Conservation (phyloP, 1,140 invertebrate genomes). For the Drosophila navojoa region DNA sequence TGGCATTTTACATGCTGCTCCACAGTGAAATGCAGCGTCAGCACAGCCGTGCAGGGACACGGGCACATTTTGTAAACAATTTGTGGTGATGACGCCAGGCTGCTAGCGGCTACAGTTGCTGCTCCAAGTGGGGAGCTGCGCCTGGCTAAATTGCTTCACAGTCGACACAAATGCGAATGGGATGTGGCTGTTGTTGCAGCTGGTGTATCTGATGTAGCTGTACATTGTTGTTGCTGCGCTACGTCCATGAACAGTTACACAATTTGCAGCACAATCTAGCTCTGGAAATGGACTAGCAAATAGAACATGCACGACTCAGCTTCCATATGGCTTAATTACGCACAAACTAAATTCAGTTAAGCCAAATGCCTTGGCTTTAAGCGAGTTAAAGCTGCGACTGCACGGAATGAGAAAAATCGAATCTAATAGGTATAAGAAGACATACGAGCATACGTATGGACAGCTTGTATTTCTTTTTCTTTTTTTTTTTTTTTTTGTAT, state of each 20-base stretch:
- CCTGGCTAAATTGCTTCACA: conserved; percentile 60
- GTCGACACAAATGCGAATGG: conserved; percentile 42
- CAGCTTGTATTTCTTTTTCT: conserved; percentile 8
- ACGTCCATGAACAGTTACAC: conserved; percentile 45
- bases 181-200: conserved; percentile 2
- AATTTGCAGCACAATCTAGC: conserved; percentile 63
- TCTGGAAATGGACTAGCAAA: conserved; percentile 28
- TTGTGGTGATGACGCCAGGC: conserved; percentile 31
- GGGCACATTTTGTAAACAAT: conserved; percentile 31
- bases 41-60: conserved; percentile 6
- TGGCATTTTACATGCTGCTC: conserved; percentile 3
- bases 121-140: conserved; percentile 30
- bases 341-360: conserved; percentile 1
- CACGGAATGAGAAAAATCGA: conserved; percentile 18
- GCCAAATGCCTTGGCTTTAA: conserved; percentile 2
- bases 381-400: conserved; percentile 17
- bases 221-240: conserved; percentile 3
- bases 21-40: conserved; percentile 24
- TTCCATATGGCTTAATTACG: neutral
- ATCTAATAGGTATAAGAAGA: conserved; percentile 17
- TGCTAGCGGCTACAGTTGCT: conserved; percentile 27
- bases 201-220: conserved; percentile 12
- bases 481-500: conserved; percentile 1
- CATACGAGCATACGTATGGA: neutral
- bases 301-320: conserved; percentile 18